Evolutionary conservation across 2,113 vertebrate genomes (phyloP), one percentile per base, ranked within the genome.

Genomic region (Lophura nycthemera): DNA sequence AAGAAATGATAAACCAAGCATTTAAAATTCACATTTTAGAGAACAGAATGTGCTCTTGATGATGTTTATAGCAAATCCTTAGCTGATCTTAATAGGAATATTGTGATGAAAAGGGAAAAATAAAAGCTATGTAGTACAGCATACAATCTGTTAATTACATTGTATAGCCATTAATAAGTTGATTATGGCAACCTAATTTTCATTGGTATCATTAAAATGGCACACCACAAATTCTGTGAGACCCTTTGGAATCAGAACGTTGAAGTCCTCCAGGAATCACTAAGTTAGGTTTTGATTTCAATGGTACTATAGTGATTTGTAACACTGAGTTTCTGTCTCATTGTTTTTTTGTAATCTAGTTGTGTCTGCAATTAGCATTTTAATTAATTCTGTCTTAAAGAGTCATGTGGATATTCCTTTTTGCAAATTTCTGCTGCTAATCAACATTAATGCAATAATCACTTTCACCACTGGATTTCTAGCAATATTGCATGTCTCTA

Each of bases 281-380:
- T 59, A 72, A 73, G 47, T 13, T 74, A 65, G 50, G 70, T 80
- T 95, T 95, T 83, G 10, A 81, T 78, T 95, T 83, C 69, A 70
- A 2, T 77, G 67, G 24, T 34, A 24, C 36, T 71, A 8, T 14
- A 71, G 80, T 71, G 60, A 74, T 80, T 91, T 83, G 56, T 67
- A 91, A 50, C 79, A 93, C 64, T 95, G 85, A 95, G 69, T 80
- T 88, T 88, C 67, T 83, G 66, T 30, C 50, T 73, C 67, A 50
- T 82, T 91, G 83, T 86, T 60, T 88, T 88, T 93, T 74, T 83
- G 67, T 80, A 91, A 70, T 88, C 34, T 57, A 54, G 50, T 71
- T 86, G 17, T 78, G 57, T 20, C 65, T 88, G 34, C 34, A 95
- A 86, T 88, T 92, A 90, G 48, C 71, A 69, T 89, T 93, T 95